phyloP scores from a whole-genome alignment of 2,888 invertebrate species.

The Tenthredo mesomela region DNA sequence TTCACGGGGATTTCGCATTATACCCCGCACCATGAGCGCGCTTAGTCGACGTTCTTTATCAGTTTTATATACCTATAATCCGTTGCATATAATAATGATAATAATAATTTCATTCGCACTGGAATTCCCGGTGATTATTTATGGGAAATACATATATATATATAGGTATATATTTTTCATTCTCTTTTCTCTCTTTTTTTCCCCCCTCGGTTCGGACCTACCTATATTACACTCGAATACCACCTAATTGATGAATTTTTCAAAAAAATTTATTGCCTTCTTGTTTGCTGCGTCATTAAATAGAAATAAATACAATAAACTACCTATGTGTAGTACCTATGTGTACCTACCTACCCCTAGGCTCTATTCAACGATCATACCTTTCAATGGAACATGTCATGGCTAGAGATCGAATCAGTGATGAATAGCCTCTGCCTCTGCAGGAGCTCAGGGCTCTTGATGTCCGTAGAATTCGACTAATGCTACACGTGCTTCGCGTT shows the following conservation, averaged over 20 bases:
- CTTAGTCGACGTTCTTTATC: constrained; percentile 13
- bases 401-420: constrained; percentile 28
- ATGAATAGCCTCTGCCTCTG: constrained; percentile 10
- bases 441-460: constrained; percentile 4
- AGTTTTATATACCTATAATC: background rate
- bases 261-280: background rate
- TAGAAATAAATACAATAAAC: background rate
- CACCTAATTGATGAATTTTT: constrained; percentile 2
- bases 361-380: background rate
- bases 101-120: background rate
- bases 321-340: background rate
- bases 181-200: too few relatives aligned
- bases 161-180: background rate
- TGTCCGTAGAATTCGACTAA: constrained; percentile 24
- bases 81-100: constrained; percentile 10
- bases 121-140: background rate
- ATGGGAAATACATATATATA: too few relatives aligned
- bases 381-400: constrained; percentile 31
- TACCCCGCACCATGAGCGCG: background rate
- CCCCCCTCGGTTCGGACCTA: too few relatives aligned
- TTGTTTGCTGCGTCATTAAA: background rate
- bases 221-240: too few relatives aligned
- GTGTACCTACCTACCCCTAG: too few relatives aligned
- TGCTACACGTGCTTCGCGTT: constrained; percentile 20
- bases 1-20: background rate